Base-by-base conservation (phyloP, 1,140 invertebrate genomes). In the Pogonomyrmex californicus region DNA sequence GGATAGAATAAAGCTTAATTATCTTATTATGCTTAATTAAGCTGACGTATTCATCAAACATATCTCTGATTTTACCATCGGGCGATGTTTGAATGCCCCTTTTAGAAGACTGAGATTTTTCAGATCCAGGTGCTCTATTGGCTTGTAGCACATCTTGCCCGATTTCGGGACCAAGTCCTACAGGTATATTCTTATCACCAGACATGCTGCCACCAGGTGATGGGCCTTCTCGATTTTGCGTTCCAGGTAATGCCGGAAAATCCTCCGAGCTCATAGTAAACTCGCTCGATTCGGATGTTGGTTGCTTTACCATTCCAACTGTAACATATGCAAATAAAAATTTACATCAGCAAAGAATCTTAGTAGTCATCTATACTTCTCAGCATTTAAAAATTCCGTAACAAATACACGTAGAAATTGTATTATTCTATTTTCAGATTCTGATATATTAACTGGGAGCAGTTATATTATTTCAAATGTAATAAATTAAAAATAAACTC, bases 201-300 rank as follows among this genome's bases (percentile, higher is more conserved):
- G 95, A 94, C 68, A 95, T 92, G 79, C 94, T 96, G 38, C 95
- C 95, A 54, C 96, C 96, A 4, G 96, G 96, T 41, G 96, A 96
- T 12, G 96, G 94, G 5, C 96, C 96, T 83, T 96, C 96, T 91
- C 96, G 95, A 90, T 95, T 94, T 91, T 96, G 96, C 91, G 96
- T 97, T 94, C 97, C 97, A 85, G 97, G 99, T 95, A 99, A 96
- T 93, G 99, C 99, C 88, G 99, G 99, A 96, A 99, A 99, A 95
- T 99, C 99, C 96, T 99, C 99, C 89, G 97, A 98, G 91, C 98
- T 99, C 97, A 99, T 99, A 89, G 98, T 98, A 96, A 99, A 99
- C 95, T 99, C 99, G 92, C 97, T 98, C 90, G 98, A 96, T 95
- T 99, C 98, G 47, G 98, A 97, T 92, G 98, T 98, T 85, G 98